A percentile compares a stretch with the other conserved stretches of the same genome.
Conservation (phyloP, 1,140 invertebrate species). For the Nebria ingens region DNA sequence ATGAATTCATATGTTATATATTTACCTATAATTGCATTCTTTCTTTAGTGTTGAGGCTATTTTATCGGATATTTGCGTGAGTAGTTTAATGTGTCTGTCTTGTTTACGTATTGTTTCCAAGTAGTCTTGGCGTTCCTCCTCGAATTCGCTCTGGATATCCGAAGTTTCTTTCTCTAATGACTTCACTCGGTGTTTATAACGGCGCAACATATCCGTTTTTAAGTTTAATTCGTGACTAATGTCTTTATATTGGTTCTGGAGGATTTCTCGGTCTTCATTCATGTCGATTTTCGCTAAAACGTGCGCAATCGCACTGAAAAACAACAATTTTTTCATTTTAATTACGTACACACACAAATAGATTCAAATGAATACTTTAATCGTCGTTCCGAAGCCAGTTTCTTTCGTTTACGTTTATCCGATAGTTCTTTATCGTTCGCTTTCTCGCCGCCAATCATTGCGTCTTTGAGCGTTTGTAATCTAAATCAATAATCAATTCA, state of each 20-base stretch:
- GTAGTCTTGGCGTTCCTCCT: conserved; percentile 73
- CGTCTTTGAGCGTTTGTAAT: conserved; percentile 56
- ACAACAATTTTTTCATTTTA: too few relatives aligned
- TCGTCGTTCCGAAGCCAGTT: conserved; percentile 55
- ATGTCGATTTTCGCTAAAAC: conserved; percentile 61
- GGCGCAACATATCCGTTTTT: conserved; percentile 60
- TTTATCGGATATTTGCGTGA: conserved; percentile 59
- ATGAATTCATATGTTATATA: neutral
- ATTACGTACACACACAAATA: neutral
- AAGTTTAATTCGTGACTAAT: conserved; percentile 65
- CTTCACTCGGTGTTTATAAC: conserved; percentile 55
- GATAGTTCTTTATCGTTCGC: conserved; percentile 59
- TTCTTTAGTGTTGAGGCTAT: conserved; percentile 58
- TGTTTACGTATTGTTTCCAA: conserved; percentile 73
- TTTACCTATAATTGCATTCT: conserved; percentile 63
- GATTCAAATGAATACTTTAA: conserved; percentile 32
- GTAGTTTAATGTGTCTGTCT: conserved; percentile 59
- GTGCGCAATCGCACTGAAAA: conserved; percentile 46
- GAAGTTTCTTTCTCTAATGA: conserved; percentile 60
- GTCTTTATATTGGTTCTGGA: conserved; percentile 57
- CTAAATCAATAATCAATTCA: conserved; percentile 30
- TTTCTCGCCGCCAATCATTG: conserved; percentile 72
- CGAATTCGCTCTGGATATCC: conserved; percentile 77
- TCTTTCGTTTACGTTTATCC: conserved; percentile 55
- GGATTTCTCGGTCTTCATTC: conserved; percentile 44